Base-by-base conservation (phyloP, 2,113 vertebrate genomes). In the Haemorhous mexicanus region DNA sequence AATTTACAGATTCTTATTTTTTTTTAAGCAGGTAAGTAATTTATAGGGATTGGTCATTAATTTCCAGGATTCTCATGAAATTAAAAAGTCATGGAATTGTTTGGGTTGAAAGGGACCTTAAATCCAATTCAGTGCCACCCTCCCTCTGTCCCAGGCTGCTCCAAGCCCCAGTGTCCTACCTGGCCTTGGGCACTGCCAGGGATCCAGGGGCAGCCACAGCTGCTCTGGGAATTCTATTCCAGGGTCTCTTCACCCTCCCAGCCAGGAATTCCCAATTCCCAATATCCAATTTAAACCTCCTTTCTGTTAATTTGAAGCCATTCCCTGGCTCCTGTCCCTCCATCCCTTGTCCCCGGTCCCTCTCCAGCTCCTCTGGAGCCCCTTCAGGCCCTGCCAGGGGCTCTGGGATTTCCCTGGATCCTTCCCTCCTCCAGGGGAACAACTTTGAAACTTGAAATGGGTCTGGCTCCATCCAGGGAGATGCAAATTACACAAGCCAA, bases 371-470 rank as follows among this genome's bases (percentile, higher is more conserved):
- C 68, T 64, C 78, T 81, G 78, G 78, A 81, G 63, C n/a, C n/a
- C 52, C 64, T 69, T 9, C 0, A 49, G 53, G 43, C 15, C 11
- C 64, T 69, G 30, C 1, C 1, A 68, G 49, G 30, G 19, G 49
- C 39, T 53, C 39, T 18, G 49, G 24, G 52, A 3, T 68, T 4
- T 59, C 43, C 23, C 64, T 41, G 43, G 44, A n/a, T 1, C 43
- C 23, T 39, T 39, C n/a, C 0, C 28, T 0, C 41, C 35, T 35
- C 66, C 44, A n/a, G 5, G 9, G 1, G 19, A 82, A 30, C 30
- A n/a, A 33, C 28, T 87, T 46, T 64, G 39, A 64, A 73, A 43
- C 35, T 16, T 6, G 13, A 41, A 55, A 35, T 20, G 63, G 47
- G 59, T 24, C 72, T 32, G 82, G 56, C 47, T 85, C 70, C 17